A percentile compares a stretch with the other conserved stretches of the same genome.
These are phyloP conservation scores for Macrostomum lignano DNA, from an alignment of 1,140 invertebrate genomes.

Conservation along the genomic window DNA sequence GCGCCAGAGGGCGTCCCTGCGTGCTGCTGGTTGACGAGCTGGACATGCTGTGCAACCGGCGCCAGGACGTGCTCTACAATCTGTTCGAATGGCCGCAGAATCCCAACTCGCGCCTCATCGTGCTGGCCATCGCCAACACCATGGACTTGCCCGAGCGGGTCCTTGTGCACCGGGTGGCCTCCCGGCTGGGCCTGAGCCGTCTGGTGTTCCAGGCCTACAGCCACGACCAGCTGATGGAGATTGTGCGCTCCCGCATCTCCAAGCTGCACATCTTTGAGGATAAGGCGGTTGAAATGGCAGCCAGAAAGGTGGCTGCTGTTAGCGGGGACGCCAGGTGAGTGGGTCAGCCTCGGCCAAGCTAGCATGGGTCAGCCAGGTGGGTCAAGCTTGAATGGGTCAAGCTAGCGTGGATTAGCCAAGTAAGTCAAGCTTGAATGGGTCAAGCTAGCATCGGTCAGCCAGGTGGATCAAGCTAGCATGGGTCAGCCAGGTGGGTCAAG, in stretches of 20 bases:
- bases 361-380: too few species aligned
- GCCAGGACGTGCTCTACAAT: constrained; percentile 84
- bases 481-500: too few species aligned
- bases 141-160: constrained; percentile 77
- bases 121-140: constrained; percentile 85
- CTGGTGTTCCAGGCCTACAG: constrained; percentile 79
- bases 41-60: constrained; percentile 60
- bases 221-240: constrained; percentile 51
- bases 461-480: too few species aligned
- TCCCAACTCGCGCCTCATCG: constrained; percentile 42
- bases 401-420: too few species aligned
- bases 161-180: constrained; percentile 41
- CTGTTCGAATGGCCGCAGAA: constrained; percentile 61
- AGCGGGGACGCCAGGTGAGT: constrained; percentile 79
- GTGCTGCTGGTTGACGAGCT: constrained; percentile 73
- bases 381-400: too few species aligned
- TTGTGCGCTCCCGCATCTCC: too few species aligned
- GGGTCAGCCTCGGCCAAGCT: too few species aligned
- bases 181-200: constrained; percentile 50
- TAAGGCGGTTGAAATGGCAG: constrained; percentile 60
- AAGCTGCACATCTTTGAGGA: too few species aligned
- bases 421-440: too few species aligned
- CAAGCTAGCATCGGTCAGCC: too few species aligned
- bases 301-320: constrained; percentile 65
- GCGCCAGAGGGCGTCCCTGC: too few species aligned